Base-by-base conservation (phyloP, 2,797 vertebrate genomes). In the Hydrocynus forskahlii region DNA sequence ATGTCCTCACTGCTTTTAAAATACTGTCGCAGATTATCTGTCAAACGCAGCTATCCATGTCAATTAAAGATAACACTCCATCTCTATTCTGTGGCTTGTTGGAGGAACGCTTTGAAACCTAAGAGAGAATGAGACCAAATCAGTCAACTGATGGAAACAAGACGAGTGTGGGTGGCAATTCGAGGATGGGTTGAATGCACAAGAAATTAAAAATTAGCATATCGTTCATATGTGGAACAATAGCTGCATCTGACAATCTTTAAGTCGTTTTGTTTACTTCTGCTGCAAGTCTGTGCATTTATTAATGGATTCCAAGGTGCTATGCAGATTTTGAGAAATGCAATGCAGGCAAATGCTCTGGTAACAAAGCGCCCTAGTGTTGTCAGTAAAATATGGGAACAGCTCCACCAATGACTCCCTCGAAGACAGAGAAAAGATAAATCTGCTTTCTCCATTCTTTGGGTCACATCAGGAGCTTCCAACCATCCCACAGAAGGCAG, bases 1-100 rank as follows among this genome's bases (percentile, higher is more conserved):
- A 81, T 81, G 59, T 82, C 78, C 70, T 70, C n/a, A 40, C 67
- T 68, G 83, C 78, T 71, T 84, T 86, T 81, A 83, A 84, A 87
- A 86, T 79, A 88, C 77, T 82, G 71, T 48, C 59, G 50, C 77
- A 84, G 89, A 91, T 88, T 89, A 89, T 89, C 87, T 85, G 82
- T 85, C 77, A 76, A 80, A 82, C 72, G 74, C 86, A 90, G 80
- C 82, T 84, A 78, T 83, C 75, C 78, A 83, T 86, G 89, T 90
- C 76, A 86, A 87, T 89, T 88, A 75, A 60, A 79, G 79, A 79
- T 71, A 79, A 78, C 79, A 48, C 60, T 80, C 77, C 72, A 54
- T 80, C 63, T 80, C 83, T 75, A 13, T 76, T 86, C 63, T 43
- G 29, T 52, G 50, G 35, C 72, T 67, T 67, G 67, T 38, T 70